These are phyloP conservation scores for Phragmatobia fuliginosa DNA, from an alignment of 2,888 invertebrate species.

Conservation along the genomic window DNA sequence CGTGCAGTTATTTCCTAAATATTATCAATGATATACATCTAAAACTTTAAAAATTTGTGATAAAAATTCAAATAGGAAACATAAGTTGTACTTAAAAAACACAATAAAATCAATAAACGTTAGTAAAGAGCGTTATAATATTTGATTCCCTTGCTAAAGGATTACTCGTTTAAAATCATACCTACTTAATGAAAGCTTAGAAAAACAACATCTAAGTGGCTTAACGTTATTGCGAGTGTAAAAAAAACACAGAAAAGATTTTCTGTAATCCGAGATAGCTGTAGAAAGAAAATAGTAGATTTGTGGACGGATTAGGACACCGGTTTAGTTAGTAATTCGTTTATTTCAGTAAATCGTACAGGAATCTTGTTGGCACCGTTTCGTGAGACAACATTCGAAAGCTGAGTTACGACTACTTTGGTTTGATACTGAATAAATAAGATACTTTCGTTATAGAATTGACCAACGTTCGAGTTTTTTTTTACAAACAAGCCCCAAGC, in stretches of 20 bases:
- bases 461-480: not conserved
- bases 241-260: not conserved
- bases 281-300: not conserved
- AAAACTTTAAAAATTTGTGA: no score
- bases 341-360: not conserved
- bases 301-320: not conserved
- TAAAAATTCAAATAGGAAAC: not conserved
- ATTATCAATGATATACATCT: no score
- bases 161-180: not conserved
- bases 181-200: not conserved
- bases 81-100: not conserved
- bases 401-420: not conserved
- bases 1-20: no score
- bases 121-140: not conserved
- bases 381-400: not conserved
- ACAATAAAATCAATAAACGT: no score
- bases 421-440: not conserved
- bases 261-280: not conserved
- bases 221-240: not conserved
- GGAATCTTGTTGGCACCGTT: not conserved
- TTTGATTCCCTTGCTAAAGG: not conserved
- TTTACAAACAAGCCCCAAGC: no score
- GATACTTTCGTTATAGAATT: not conserved
- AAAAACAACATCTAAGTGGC: not conserved
- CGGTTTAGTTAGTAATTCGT: not conserved